phyloP scores from a whole-genome alignment of 2,888 invertebrate species.

The Torymus tubicola region DNA sequence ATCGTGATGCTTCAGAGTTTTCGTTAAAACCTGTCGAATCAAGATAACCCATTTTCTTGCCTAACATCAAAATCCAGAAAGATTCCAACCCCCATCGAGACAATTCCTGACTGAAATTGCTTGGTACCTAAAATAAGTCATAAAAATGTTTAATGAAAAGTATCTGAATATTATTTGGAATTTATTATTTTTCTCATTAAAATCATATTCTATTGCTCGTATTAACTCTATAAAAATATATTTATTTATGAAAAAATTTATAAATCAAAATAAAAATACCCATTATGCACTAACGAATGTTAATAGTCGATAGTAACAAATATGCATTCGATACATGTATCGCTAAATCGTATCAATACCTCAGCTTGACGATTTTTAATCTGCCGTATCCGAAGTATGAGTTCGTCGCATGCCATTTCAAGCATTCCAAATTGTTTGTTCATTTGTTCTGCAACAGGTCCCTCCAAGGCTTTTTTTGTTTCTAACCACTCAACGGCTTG shows the following conservation, averaged over 20 bases:
- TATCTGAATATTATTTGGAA: neutral
- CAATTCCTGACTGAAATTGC: constrained; percentile 73
- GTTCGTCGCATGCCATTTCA: constrained; percentile 74
- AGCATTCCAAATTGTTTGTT: constrained; percentile 69
- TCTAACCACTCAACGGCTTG: constrained; percentile 81
- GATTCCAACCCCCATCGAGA: constrained; percentile 79
- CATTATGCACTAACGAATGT: too few relatives aligned
- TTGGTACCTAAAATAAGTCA: constrained; percentile 69
- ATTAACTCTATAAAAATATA: too few relatives aligned
- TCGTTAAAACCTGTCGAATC: constrained; percentile 77
- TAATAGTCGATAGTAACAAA: too few relatives aligned
- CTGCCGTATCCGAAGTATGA: constrained; percentile 77
- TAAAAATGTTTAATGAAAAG: too few relatives aligned
- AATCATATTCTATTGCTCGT: too few relatives aligned
- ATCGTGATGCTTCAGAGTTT: constrained; percentile 79
- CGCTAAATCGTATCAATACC: constrained; percentile 70
- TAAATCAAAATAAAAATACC: too few relatives aligned
- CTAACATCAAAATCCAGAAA: constrained; percentile 74
- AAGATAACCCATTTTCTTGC: constrained; percentile 82
- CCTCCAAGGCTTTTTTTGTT: constrained; percentile 77
- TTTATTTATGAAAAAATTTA: too few relatives aligned
- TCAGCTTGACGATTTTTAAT: constrained; percentile 82
- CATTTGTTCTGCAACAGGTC: constrained; percentile 77
- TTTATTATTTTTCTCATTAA: neutral
- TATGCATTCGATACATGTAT: too few relatives aligned